These are phyloP conservation scores for Physella acuta DNA, from an alignment of 1,140 invertebrate genomes.

Conservation along the genomic window DNA sequence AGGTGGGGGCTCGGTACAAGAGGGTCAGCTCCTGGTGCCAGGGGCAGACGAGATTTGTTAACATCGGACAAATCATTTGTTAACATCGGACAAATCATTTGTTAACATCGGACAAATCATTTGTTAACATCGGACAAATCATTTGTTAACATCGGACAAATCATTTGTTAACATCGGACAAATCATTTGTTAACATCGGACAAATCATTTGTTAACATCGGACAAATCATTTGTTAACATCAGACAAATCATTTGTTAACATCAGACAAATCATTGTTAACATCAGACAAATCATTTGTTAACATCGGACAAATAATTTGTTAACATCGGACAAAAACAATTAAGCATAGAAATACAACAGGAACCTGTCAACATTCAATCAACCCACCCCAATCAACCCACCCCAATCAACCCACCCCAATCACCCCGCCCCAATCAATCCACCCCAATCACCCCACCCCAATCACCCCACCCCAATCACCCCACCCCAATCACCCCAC, in stretches of 20 bases:
- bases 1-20: no score
- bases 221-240: background rate
- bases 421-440: no score
- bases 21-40: background rate
- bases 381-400: no score
- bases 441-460: no score
- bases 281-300: background rate
- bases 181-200: background rate
- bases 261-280: background rate
- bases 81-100: background rate
- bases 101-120: background rate
- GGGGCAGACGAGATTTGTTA: background rate
- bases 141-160: background rate
- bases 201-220: background rate
- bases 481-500: no score
- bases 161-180: background rate
- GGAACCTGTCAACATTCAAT: no score
- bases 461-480: no score
- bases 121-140: background rate
- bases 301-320: background rate
- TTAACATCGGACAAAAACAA: no score
- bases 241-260: background rate
- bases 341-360: no score
- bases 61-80: background rate
- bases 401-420: no score